Percentiles rank a stretch among this genome's conserved stretches.
phyloP scores from a whole-genome alignment of 2,797 vertebrate species.

The Halcyon leucocephala region DNA sequence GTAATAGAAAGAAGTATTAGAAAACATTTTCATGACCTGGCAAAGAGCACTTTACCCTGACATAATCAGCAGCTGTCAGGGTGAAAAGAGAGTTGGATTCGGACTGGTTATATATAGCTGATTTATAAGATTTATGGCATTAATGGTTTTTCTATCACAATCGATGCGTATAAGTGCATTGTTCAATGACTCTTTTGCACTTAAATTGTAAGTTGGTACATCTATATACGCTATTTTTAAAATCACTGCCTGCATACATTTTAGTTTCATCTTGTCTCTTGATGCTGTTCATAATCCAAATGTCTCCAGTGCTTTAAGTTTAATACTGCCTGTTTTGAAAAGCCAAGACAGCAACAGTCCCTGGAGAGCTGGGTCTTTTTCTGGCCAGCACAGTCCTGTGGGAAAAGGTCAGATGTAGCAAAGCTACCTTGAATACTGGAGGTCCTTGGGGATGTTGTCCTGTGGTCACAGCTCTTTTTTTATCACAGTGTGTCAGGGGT shows the following conservation, averaged over 20 bases:
- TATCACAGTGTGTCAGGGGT: too few relatives aligned
- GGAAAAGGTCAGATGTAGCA: not conserved
- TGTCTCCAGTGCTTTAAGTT: not conserved
- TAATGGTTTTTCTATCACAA: not conserved
- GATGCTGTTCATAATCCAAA: not conserved
- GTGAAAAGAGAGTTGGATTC: not conserved
- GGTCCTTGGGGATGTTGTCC: not conserved
- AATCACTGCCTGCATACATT: not conserved
- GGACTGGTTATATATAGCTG: not conserved
- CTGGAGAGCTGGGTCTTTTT: not conserved
- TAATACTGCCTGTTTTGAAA: not conserved
- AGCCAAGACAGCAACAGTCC: not conserved
- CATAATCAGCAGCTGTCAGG: not conserved
- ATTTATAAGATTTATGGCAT: not conserved
- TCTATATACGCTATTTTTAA: not conserved
- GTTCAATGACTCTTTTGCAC: not conserved
- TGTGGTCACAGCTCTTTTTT: not conserved
- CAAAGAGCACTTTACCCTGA: not conserved
- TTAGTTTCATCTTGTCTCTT: not conserved
- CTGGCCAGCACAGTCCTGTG: not conserved
- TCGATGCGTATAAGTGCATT: not conserved
- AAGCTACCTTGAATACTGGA: not conserved
- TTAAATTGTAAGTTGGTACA: not conserved
- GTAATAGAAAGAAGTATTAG: not conserved
- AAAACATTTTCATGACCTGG: not conserved